Conservation (phyloP, 2,888 invertebrate genomes). For the Rhagium mordax region DNA sequence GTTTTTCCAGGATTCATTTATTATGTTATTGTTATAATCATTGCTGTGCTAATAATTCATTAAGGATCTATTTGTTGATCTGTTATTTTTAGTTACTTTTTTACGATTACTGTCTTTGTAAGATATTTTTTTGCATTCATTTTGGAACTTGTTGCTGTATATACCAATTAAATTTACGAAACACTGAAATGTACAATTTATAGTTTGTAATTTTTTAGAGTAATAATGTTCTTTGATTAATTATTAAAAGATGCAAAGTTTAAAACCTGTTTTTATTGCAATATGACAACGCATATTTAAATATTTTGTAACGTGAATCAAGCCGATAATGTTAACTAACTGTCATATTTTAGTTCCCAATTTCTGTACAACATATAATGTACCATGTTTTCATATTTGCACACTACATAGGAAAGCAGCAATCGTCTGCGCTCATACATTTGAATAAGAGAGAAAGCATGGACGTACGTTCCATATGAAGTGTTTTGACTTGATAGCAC, state of each 20-base stretch:
- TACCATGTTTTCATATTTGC: too few relatives aligned
- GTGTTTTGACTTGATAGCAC: too few relatives aligned
- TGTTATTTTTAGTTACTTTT: conserved; percentile 38
- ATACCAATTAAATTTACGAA: conserved; percentile 41
- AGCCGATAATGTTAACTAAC: neutral
- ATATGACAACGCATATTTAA: neutral
- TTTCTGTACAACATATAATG: too few relatives aligned
- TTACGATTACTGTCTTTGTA: conserved; percentile 37
- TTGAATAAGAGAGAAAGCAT: too few relatives aligned
- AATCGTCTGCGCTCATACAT: too few relatives aligned
- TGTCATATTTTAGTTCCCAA: too few relatives aligned
- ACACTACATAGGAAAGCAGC: too few relatives aligned
- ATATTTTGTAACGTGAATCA: too few relatives aligned
- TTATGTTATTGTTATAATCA: conserved; percentile 20
- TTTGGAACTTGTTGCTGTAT: conserved; percentile 42
- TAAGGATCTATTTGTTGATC: conserved; percentile 32
- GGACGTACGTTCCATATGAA: too few relatives aligned
- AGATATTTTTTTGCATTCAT: conserved; percentile 43
- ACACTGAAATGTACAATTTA: conserved; percentile 55
- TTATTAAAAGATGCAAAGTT: conserved; percentile 28
- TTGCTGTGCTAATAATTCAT: conserved; percentile 27
- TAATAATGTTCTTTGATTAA: conserved; percentile 44
- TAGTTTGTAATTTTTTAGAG: conserved; percentile 55
- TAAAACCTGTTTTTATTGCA: neutral
- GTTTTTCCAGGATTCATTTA: conserved; percentile 7